A percentile compares a stretch with the other conserved stretches of the same genome.
phyloP scores from a whole-genome alignment of 2,113 vertebrate genomes.

The Cinclus cinclus region DNA sequence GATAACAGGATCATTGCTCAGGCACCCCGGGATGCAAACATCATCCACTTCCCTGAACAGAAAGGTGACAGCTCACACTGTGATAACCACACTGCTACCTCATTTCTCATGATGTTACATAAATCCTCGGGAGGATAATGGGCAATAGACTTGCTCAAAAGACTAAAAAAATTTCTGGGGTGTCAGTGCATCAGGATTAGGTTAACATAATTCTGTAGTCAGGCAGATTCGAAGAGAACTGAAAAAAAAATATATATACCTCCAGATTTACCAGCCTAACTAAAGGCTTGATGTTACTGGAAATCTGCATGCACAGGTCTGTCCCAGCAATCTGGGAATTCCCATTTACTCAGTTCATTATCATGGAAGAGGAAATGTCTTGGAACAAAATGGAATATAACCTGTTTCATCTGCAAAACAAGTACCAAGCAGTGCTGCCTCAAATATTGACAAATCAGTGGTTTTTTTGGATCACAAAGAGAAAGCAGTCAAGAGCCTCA shows the following conservation, averaged over 20 bases:
- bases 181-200: background rate
- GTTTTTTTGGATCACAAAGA: background rate
- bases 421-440: background rate
- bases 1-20: conserved; percentile 8
- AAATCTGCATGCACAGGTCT: background rate
- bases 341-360: background rate
- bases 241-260: background rate
- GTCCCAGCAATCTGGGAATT: background rate
- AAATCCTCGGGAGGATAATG: background rate
- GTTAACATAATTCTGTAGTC: background rate
- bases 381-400: background rate
- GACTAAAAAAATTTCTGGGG: background rate
- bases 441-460: background rate
- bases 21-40: background rate
- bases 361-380: background rate
- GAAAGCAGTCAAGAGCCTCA: background rate
- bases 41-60: background rate
- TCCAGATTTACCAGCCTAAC: background rate
- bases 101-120: background rate
- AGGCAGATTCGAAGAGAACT: background rate
- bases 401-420: background rate
- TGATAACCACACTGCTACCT: background rate
- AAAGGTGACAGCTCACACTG: conserved; percentile 24
- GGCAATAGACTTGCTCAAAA: background rate
- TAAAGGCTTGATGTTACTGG: background rate